phyloP scores from a whole-genome alignment of 1,140 invertebrate species.

The Euwallacea fornicatus region DNA sequence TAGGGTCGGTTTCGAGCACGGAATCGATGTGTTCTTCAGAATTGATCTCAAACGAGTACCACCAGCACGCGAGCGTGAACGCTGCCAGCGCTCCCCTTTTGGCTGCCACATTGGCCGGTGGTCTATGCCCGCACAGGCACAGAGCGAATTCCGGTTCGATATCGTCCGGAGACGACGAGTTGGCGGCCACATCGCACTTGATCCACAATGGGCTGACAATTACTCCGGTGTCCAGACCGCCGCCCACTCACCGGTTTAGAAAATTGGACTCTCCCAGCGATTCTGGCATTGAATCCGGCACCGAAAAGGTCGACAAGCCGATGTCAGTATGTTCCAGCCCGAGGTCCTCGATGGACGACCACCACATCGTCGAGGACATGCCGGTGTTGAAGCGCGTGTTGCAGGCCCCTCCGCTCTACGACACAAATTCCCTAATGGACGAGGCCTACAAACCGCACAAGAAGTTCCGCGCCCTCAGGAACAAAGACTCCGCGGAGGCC shows the following conservation, averaged over 20 bases:
- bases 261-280: conserved; percentile 88
- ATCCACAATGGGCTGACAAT: conserved; percentile 68
- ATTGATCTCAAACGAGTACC: conserved; percentile 65
- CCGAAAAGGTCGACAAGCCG: conserved; percentile 78
- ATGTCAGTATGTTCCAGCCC: conserved; percentile 85
- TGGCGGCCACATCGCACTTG: conserved; percentile 65
- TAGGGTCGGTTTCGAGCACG: conserved; percentile 83
- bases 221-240: conserved; percentile 62
- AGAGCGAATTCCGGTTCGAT: conserved; percentile 75
- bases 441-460: conserved; percentile 94
- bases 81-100: conserved; percentile 69
- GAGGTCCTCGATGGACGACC: conserved; percentile 80
- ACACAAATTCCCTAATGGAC: conserved; percentile 88
- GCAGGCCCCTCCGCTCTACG: conserved; percentile 86
- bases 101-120: conserved; percentile 75
- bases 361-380: conserved; percentile 83
- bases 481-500: conserved; percentile 76
- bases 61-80: conserved; percentile 55
- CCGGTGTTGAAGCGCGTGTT: conserved; percentile 88
- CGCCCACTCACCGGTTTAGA: conserved; percentile 61
- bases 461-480: conserved; percentile 82
- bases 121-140: conserved; percentile 65
- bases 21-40: conserved; percentile 70
- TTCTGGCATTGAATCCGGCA: conserved; percentile 91
- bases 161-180: conserved; percentile 76